Conservation (phyloP, 2,797 vertebrate genomes). For the Liasis olivaceus region DNA sequence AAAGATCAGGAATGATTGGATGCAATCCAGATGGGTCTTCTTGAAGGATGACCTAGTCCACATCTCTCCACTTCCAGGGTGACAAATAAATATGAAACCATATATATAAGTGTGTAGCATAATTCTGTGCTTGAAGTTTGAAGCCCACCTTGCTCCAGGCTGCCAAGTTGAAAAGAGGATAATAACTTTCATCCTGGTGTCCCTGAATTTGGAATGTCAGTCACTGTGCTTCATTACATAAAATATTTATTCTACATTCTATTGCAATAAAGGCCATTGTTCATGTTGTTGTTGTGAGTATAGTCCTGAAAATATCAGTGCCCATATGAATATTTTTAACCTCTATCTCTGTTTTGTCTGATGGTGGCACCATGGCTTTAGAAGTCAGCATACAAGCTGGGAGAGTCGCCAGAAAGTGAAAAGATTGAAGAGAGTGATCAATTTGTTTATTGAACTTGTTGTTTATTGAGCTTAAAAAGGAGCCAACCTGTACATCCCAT, state of each 20-base stretch:
- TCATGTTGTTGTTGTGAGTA: slow-evolving; percentile 2
- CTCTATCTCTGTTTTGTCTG: slow-evolving; percentile 67
- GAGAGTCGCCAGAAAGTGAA: slow-evolving; percentile 51
- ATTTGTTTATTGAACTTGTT: slow-evolving; percentile 2
- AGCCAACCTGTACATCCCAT: slow-evolving; percentile 7
- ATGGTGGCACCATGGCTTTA: slow-evolving; percentile 72
- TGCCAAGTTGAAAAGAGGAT: background rate
- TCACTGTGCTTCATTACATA: background rate
- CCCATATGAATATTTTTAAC: slow-evolving; percentile 36
- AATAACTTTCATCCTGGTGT: background rate
- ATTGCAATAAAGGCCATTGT: background rate
- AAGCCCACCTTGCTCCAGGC: background rate
- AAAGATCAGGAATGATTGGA: background rate
- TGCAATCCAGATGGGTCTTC: background rate
- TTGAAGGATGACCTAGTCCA: background rate
- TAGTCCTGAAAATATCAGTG: slow-evolving; percentile 27
- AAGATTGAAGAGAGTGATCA: slow-evolving; percentile 41
- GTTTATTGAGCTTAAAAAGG: slow-evolving; percentile 43
- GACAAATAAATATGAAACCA: background rate
- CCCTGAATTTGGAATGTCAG: fast-evolving
- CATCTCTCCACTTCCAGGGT: background rate
- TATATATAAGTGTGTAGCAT: background rate
- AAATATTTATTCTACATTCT: background rate
- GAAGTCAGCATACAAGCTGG: slow-evolving; percentile 45
- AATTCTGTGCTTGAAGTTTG: background rate